Conservation (phyloP, 2,797 vertebrate species). For the Synanceia verrucosa region DNA sequence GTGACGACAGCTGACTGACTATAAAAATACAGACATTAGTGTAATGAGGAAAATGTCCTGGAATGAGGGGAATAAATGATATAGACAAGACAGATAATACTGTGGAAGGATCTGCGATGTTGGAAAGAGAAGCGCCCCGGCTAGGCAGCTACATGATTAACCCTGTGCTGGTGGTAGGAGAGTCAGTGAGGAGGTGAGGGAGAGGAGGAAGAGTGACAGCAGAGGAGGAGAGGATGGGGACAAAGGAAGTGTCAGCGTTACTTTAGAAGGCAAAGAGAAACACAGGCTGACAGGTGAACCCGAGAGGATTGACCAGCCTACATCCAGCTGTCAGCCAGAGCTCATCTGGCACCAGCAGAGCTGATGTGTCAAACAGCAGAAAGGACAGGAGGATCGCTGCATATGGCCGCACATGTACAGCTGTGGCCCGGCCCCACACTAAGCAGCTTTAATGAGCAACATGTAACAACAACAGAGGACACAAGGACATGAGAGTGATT, state of each 20-base stretch:
- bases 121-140: conserved; percentile 23
- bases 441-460: conserved; percentile 77
- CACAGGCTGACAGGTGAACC: conserved; percentile 83
- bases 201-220: conserved; percentile 70
- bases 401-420: conserved; percentile 68
- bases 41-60: not conserved
- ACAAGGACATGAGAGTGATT: conserved; percentile 67
- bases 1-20: not conserved
- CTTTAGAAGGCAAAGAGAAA: conserved; percentile 78
- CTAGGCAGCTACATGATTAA: conserved; percentile 59
- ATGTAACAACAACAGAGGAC: conserved; percentile 69
- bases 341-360: conserved; percentile 80
- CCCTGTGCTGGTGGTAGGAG: conserved; percentile 46
- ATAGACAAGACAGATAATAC: not conserved
- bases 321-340: conserved; percentile 82
- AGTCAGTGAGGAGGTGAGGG: conserved; percentile 58
- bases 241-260: conserved; percentile 75
- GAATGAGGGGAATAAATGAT: not conserved
- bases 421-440: conserved; percentile 67
- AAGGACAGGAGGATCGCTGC: conserved; percentile 64
- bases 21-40: conserved; percentile 1
- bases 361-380: conserved; percentile 75
- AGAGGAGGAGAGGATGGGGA: conserved; percentile 59
- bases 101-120: conserved; percentile 1
- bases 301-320: conserved; percentile 82